Conservation (phyloP, 2,888 invertebrate species). For the Ophonus ardosiacus region DNA sequence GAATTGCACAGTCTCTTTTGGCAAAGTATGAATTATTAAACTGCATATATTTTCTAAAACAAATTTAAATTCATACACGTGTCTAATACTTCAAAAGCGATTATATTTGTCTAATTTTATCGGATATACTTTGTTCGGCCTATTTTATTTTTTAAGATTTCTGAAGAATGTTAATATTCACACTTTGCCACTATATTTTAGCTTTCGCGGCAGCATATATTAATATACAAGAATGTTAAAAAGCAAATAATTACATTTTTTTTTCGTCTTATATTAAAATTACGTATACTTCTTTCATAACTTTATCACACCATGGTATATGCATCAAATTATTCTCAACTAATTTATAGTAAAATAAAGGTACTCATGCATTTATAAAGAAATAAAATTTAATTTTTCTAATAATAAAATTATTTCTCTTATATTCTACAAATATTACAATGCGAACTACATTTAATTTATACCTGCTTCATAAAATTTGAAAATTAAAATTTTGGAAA, state of each 20-base stretch:
- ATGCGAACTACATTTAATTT: conserved; percentile 4
- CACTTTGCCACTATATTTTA: background rate
- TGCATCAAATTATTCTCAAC: background rate
- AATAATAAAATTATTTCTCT: conserved; percentile 11
- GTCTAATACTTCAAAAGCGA: background rate
- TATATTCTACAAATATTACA: conserved; percentile 13
- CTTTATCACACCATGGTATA: conserved; percentile 19
- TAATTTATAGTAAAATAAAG: conserved; percentile 6
- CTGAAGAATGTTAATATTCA: background rate
- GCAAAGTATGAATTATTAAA: background rate
- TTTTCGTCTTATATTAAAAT: background rate
- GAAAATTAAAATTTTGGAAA: conserved; percentile 1
- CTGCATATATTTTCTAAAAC: background rate
- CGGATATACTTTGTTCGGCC: background rate
- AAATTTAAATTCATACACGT: background rate
- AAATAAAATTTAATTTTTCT: background rate
- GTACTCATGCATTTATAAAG: background rate
- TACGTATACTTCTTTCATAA: conserved; percentile 8
- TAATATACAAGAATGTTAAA: background rate
- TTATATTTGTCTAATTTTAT: background rate
- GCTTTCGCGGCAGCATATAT: background rate
- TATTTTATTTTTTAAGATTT: background rate
- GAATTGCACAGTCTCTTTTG: background rate
- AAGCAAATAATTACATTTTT: background rate
- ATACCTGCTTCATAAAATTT: background rate